phyloP scores from a whole-genome alignment of 2,113 vertebrate species.

The Phyllostomus hastatus region DNA sequence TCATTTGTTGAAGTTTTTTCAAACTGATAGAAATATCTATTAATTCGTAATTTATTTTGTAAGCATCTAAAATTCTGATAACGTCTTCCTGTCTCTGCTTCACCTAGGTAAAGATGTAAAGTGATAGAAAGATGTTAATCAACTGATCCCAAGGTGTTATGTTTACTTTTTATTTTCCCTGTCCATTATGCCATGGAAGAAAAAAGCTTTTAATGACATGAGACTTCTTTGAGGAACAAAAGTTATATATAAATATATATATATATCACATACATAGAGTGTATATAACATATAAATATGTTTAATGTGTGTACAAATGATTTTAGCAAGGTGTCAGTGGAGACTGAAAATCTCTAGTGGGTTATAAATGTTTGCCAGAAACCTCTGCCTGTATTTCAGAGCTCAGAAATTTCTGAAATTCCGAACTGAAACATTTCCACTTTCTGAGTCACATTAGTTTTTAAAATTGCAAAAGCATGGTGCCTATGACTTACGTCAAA shows the following conservation, averaged over 20 bases:
- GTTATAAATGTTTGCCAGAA: background rate
- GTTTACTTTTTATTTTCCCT: background rate
- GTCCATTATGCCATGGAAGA: background rate
- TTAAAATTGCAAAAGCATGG: constrained; percentile 4
- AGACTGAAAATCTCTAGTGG: background rate
- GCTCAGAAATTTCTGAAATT: constrained; percentile 33
- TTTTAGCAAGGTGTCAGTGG: background rate
- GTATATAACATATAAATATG: background rate
- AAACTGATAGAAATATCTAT: constrained; percentile 82
- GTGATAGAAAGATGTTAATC: background rate
- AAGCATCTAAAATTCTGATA: constrained; percentile 83
- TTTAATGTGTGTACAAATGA: background rate
- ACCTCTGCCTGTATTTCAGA: background rate
- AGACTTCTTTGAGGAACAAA: background rate
- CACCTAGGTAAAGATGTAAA: constrained; percentile 73
- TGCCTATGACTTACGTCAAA: background rate
- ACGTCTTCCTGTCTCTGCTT: constrained; percentile 84
- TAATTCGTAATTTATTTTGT: constrained; percentile 82
- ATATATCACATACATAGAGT: background rate
- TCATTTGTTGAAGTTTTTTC: constrained; percentile 84
- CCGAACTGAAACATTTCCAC: background rate
- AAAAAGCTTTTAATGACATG: background rate
- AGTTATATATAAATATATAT: background rate
- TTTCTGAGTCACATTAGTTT: background rate
- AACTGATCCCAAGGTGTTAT: background rate